Conservation (phyloP, 2,113 vertebrate genomes). For the Xiphias gladius region DNA sequence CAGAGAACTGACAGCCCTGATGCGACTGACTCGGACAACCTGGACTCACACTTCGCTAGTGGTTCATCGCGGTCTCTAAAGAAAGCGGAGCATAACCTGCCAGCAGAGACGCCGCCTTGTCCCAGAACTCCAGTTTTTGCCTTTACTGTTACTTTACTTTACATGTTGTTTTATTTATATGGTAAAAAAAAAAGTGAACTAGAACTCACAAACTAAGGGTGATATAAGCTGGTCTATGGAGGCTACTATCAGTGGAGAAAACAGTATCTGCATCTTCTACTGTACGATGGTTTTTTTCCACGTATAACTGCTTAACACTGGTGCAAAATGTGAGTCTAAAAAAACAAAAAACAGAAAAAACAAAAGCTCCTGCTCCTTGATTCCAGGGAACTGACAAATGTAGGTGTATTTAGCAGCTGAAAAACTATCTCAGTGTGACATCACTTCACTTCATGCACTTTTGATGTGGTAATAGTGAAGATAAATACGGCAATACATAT, state of each 20-base stretch:
- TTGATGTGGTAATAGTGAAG: constrained; percentile 35
- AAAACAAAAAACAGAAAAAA: not conserved
- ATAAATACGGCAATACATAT: constrained; percentile 48
- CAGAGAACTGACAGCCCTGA: too few relatives aligned
- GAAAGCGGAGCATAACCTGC: too few relatives aligned
- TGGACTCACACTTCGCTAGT: too few relatives aligned
- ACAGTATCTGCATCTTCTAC: not conserved
- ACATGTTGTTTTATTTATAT: not conserved
- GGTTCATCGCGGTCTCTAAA: too few relatives aligned
- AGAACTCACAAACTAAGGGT: too few relatives aligned
- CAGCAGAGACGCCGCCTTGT: not conserved
- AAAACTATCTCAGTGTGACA: constrained; percentile 35
- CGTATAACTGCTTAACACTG: not conserved
- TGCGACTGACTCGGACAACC: too few relatives aligned
- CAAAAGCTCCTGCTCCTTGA: not conserved
- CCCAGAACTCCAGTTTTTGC: not conserved
- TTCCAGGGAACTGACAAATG: constrained; percentile 19
- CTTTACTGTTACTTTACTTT: not conserved
- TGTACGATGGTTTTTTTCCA: too few relatives aligned
- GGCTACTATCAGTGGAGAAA: not conserved
- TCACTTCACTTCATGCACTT: constrained; percentile 27
- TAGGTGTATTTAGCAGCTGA: constrained; percentile 15
- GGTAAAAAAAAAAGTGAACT: too few relatives aligned
- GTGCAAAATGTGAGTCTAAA: not conserved
- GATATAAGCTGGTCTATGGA: too few relatives aligned